Evolutionary conservation across 1,140 invertebrate genomes (phyloP), one percentile per base, ranked within the genome.

Genomic region (Hypsibius dujardini): DNA sequence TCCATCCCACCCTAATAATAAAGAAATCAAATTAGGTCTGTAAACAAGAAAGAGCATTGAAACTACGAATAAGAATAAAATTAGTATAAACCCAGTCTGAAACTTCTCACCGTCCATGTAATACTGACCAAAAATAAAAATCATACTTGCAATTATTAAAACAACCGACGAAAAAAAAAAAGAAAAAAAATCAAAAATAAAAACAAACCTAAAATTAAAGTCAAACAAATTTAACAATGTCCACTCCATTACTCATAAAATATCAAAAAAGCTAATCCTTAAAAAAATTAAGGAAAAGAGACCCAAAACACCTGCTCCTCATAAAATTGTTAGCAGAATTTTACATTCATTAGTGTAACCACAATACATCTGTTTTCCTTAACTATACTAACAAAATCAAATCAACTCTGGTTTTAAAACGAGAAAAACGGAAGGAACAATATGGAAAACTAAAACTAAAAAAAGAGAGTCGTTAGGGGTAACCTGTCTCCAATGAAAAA

Each of bases 401-500:
- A 56, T 56, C 7, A 56, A 7, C n/a, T 56, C n/a, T n/a, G n/a
- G n/a, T 56, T 7, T 56, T 56, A 56, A 56, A 7, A 7, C 50
- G 7, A 56, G n/a, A n/a, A 56, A n/a, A 56, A n/a, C 7, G n/a
- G n/a, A 56, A 7, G n/a, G n/a, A n/a, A 7, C 7, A 56, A 56
- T 7, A 56, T 7, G n/a, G n/a, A 56, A 56, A 56, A 56, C 50
- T 56, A 56, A 56, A 56, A 56, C 7, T 56, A 56, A 7, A 7
- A 56, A 56, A 56, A 7, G 7, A 56, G 50, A 69, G 47, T 2
- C 71, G 50, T 1, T 1, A 14, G 42, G 47, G 60, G 62, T 73
- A 60, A 70, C 70, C 50, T n/a, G 7, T 56, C 50, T 56, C 7
- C n/a, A 56, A 56, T 7, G 50, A 56, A 56, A 56, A n/a, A 56